These are phyloP conservation scores for Biston stratarius DNA, from an alignment of 2,888 invertebrate species.

Conservation along the genomic window DNA sequence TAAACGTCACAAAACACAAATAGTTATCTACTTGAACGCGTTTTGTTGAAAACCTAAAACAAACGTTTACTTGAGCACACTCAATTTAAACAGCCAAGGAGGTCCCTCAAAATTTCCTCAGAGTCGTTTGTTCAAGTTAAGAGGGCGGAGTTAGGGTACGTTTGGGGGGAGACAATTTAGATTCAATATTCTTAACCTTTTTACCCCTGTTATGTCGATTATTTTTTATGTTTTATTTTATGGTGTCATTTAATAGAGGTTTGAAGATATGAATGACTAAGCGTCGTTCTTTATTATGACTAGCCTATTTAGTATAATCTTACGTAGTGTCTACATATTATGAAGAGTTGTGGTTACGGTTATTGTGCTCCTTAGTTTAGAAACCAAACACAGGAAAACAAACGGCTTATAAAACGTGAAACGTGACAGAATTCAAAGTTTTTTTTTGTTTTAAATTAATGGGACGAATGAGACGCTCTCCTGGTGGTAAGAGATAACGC, in stretches of 20 bases:
- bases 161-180: conserved; percentile 25
- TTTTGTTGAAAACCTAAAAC: conserved; percentile 28
- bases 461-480: too few species aligned
- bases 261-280: conserved; percentile 12
- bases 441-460: too few species aligned
- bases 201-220: conserved; percentile 27
- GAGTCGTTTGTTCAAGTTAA: conserved; percentile 29
- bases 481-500: too few species aligned
- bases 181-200: conserved; percentile 37
- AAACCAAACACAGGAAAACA: too few species aligned
- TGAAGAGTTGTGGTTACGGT: not conserved
- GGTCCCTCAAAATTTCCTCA: conserved; percentile 35
- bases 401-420: too few species aligned
- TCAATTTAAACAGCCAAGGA: conserved; percentile 32
- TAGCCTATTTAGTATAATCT: not conserved
- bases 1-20: conserved; percentile 7
- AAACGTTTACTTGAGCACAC: conserved; percentile 34
- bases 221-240: conserved; percentile 35
- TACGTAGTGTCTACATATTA: not conserved
- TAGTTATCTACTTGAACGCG: conserved; percentile 27
- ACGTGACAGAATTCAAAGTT: too few species aligned
- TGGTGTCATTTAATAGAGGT: conserved; percentile 20
- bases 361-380: too few species aligned
- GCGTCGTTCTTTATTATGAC: conserved; percentile 4
- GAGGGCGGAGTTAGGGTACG: conserved; percentile 18